Evolutionary conservation across 2,113 vertebrate genomes (phyloP).

Genomic region (Gnathonemus longibarbis): DNA sequence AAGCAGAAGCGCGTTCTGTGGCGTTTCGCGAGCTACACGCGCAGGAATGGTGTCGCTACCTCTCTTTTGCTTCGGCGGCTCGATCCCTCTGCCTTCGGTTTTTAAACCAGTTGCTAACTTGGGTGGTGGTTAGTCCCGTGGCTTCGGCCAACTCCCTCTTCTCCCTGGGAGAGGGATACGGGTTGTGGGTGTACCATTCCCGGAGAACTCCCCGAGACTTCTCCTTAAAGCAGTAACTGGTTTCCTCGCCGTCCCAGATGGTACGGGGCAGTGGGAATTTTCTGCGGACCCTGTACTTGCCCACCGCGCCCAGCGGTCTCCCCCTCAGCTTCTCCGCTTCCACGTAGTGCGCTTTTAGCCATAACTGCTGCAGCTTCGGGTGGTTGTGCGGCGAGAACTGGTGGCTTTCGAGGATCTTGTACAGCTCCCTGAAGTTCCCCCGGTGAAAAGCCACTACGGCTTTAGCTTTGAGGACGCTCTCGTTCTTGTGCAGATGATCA

Average conservation of each 20-base stretch:
- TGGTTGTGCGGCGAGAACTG: constrained; percentile 97
- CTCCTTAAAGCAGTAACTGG: constrained; percentile 99
- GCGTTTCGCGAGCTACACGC: background rate
- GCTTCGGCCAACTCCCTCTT: constrained; percentile 95
- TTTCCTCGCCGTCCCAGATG: constrained; percentile 98
- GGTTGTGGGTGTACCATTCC: constrained; percentile 98
- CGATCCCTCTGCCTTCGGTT: constrained; percentile 94
- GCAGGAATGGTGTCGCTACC: constrained; percentile 50
- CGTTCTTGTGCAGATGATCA: constrained; percentile 96
- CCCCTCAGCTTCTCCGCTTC: constrained; percentile 96
- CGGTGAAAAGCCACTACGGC: constrained; percentile 95
- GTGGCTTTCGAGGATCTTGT: constrained; percentile 95
- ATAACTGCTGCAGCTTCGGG: constrained; percentile 94
- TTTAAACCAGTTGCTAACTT: constrained; percentile 99
- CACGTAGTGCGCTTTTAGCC: constrained; percentile 97
- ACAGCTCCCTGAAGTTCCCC: constrained; percentile 96
- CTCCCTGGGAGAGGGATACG: constrained; percentile 93
- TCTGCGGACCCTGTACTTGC: constrained; percentile 93
- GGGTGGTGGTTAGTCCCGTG: constrained; percentile 95
- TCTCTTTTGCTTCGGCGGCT: constrained; percentile 95
- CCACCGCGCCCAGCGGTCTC: constrained; percentile 88
- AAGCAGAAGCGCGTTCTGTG: background rate
- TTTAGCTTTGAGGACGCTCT: constrained; percentile 95
- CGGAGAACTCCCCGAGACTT: constrained; percentile 91
- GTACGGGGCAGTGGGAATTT: constrained; percentile 96